A percentile compares a stretch with the other conserved stretches of the same genome.
Evolutionary conservation across 2,113 vertebrate species (phyloP).

Genomic region (Oncorhynchus masou): DNA sequence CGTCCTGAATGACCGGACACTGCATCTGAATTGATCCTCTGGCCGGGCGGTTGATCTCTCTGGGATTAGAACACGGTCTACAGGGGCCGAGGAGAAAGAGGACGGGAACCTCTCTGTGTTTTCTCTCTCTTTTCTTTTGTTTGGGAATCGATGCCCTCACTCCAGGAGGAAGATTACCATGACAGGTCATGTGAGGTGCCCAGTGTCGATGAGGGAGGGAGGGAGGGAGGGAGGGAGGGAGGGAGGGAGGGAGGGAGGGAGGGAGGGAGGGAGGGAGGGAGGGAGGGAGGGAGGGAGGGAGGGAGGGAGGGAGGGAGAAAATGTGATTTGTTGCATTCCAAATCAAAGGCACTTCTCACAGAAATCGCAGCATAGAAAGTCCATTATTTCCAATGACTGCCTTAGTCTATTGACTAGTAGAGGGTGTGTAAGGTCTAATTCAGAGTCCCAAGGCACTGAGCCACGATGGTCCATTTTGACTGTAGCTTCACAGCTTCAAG

Average conservation of each 20-base stretch:
- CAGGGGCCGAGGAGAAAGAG: constrained; percentile 35
- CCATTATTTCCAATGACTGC: too few relatives aligned
- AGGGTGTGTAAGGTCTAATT: too few relatives aligned
- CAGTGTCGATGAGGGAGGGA: constrained; percentile 21
- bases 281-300: too few relatives aligned
- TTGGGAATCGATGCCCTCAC: constrained; percentile 57
- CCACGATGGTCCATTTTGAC: too few relatives aligned
- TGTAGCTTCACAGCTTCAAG: too few relatives aligned
- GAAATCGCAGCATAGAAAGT: too few relatives aligned
- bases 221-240: constrained; percentile 22
- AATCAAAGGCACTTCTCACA: too few relatives aligned
- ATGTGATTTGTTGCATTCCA: too few relatives aligned
- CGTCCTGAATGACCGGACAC: constrained; percentile 21
- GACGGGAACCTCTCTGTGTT: constrained; percentile 43
- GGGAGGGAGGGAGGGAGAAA: too few relatives aligned
- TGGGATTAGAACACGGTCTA: constrained; percentile 49
- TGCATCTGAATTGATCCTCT: constrained; percentile 62
- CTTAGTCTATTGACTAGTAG: too few relatives aligned
- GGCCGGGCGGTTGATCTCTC: constrained; percentile 60
- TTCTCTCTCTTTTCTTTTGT: constrained; percentile 52
- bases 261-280: background rate
- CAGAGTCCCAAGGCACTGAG: too few relatives aligned
- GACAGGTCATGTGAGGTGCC: constrained; percentile 39
- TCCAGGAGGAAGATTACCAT: constrained; percentile 48
- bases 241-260: background rate